A percentile compares a stretch with the other conserved stretches of the same genome.
Evolutionary conservation across 2,888 invertebrate species (phyloP).

Genomic region (Napeogenes inachia): DNA sequence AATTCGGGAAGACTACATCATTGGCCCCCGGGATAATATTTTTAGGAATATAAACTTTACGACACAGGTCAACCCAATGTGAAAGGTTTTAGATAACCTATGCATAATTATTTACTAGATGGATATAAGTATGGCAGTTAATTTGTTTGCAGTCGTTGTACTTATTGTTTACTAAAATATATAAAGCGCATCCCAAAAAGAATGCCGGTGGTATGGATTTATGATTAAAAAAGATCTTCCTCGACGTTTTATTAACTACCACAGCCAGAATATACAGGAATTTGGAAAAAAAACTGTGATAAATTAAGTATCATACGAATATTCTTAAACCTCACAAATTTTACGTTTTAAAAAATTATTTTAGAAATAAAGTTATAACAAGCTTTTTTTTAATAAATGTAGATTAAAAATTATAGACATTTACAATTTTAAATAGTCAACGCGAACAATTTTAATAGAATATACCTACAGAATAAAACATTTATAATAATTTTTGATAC

Average conservation of each 20-base stretch:
- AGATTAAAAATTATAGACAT: no score
- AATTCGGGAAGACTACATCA: conserved; percentile 53
- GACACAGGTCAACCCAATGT: conserved; percentile 5
- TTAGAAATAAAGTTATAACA: no score
- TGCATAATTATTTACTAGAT: conserved; percentile 23
- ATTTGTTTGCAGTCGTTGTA: conserved; percentile 42
- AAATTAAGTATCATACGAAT: not conserved
- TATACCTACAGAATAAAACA: no score
- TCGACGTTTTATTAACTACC: conserved; percentile 20
- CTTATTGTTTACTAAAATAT: conserved; percentile 36
- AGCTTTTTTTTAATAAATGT: no score
- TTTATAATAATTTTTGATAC: no score
- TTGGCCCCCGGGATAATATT: conserved; percentile 54
- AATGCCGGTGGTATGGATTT: conserved; percentile 13
- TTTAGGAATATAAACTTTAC: conserved; percentile 15
- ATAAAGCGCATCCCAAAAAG: conserved; percentile 32
- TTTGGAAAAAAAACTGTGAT: conserved; percentile 3
- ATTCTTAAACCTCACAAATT: no score
- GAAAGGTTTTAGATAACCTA: conserved; percentile 15
- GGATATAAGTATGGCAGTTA: conserved; percentile 41
- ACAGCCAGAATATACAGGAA: conserved; percentile 27
- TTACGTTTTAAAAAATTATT: no score
- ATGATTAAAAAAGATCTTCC: conserved; percentile 19
- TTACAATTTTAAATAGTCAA: no score
- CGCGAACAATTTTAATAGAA: no score